Conservation (phyloP, 1,140 invertebrate genomes). For the Bacillus rossius region DNA sequence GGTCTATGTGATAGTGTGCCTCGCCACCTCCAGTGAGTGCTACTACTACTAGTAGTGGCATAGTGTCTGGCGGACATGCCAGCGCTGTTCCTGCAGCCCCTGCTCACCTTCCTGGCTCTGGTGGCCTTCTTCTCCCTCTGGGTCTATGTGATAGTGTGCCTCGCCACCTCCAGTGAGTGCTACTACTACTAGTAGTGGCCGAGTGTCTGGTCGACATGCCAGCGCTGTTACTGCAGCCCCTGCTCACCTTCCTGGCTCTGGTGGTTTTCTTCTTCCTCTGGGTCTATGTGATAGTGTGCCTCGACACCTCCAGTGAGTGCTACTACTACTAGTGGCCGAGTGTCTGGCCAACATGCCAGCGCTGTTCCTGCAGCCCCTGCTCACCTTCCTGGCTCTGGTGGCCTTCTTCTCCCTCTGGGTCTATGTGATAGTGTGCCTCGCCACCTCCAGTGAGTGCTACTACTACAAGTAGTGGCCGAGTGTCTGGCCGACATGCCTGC, state of each 20-base stretch:
- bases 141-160: conserved; percentile 67
- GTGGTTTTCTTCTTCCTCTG: conserved; percentile 79
- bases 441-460: conserved; percentile 66
- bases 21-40: conserved; percentile 66
- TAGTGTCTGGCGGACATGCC: conserved; percentile 79
- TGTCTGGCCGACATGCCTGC: conserved; percentile 74
- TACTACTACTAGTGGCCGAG: no score
- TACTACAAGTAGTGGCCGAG: no score
- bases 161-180: conserved; percentile 66
- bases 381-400: conserved; percentile 75
- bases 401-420: conserved; percentile 84
- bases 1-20: conserved; percentile 67
- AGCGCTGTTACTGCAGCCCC: conserved; percentile 78
- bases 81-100: conserved; percentile 78
- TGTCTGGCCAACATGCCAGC: conserved; percentile 74
- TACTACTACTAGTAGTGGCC: no score
- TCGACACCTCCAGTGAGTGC: conserved; percentile 66
- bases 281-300: conserved; percentile 67
- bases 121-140: conserved; percentile 79
- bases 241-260: conserved; percentile 77
- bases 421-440: conserved; percentile 62
- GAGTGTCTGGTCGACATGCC: conserved; percentile 79
- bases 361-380: conserved; percentile 80
- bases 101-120: conserved; percentile 77
- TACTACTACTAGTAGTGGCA: no score